Conservation (phyloP, 2,888 invertebrate species). For the Drosophila nigritarsus region DNA sequence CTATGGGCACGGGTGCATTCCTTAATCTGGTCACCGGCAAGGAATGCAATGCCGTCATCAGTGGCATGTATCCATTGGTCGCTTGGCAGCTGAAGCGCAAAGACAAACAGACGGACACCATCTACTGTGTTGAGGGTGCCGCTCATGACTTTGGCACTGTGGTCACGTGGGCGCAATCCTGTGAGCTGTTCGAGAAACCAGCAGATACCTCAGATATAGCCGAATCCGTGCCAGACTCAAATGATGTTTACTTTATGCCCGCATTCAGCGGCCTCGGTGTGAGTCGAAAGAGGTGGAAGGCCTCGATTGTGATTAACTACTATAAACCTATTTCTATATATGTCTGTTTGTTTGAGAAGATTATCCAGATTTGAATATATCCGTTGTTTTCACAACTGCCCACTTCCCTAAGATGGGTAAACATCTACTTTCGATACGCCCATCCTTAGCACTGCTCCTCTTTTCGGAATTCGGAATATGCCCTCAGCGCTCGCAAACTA, state of each 20-base stretch:
- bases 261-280: slow-evolving; percentile 96
- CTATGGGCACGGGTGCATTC: slow-evolving; percentile 97
- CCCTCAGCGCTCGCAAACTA: not conserved
- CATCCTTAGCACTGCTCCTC: not conserved
- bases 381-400: not conserved
- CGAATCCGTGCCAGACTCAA: slow-evolving; percentile 88
- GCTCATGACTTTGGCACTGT: slow-evolving; percentile 95
- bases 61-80: slow-evolving; percentile 95
- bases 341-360: not conserved
- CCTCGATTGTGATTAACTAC: not conserved
- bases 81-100: slow-evolving; percentile 88
- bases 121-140: slow-evolving; percentile 93
- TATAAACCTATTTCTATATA: not conserved
- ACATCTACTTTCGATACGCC: not conserved
- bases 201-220: slow-evolving; percentile 89
- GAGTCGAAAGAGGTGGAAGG: slow-evolving; percentile 61
- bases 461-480: not conserved
- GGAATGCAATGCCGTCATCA: slow-evolving; percentile 91
- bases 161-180: slow-evolving; percentile 92
- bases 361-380: not conserved
- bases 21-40: slow-evolving; percentile 92
- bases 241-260: slow-evolving; percentile 94
- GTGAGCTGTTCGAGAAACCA: slow-evolving; percentile 89
- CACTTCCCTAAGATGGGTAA: not conserved
- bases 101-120: slow-evolving; percentile 83